Evolutionary conservation across 2,797 vertebrate species (phyloP), one percentile per base, ranked within the genome.

Genomic region (Liparis tanakae): DNA sequence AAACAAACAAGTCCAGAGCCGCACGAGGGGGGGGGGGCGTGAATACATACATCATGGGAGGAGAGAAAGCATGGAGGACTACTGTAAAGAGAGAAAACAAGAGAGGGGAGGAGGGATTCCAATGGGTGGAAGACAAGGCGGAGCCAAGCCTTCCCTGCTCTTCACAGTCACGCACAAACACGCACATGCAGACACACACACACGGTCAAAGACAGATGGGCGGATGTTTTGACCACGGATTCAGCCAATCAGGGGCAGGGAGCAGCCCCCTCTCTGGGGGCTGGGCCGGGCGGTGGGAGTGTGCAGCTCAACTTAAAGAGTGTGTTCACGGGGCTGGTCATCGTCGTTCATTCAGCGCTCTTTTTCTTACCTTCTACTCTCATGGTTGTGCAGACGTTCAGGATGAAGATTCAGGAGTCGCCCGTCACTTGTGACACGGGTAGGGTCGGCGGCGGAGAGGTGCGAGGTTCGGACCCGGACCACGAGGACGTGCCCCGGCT

Each of bases 391-490:
- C 95, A 96, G 97, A 94, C 91, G 83, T 82, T 94, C 63, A 88
- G 86, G 75, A 99, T 99, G 98, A 99, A 98, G 95, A 99, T 99
- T 87, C 97, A 97, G 94, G 98, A 99, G 88, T 94, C 94, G 82
- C 91, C 95, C 60, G 91, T 91, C 77, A 70, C 89, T 67, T 94
- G 95, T 83, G 97, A 97, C 87, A 78, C 87, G 83, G 91, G 88
- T 63, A 88, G 89, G 83, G 81, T 78, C 55, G 67, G 82, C 55
- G 67, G 84, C 3, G 87, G 79, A 18, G 88, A 90, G 37, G 86
- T 95, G 90, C 85, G 87, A 86, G 77, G 93, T 90, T 84, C 94
- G 50, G 93, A 96, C 71, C 82, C 94, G 80, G 86, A 96, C 89
- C 64, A 86, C 74, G 95, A 96, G 80, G 97, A 96, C 71, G 94